Conservation (phyloP, 2,113 vertebrate genomes). For the Pachycephala philippinensis region DNA sequence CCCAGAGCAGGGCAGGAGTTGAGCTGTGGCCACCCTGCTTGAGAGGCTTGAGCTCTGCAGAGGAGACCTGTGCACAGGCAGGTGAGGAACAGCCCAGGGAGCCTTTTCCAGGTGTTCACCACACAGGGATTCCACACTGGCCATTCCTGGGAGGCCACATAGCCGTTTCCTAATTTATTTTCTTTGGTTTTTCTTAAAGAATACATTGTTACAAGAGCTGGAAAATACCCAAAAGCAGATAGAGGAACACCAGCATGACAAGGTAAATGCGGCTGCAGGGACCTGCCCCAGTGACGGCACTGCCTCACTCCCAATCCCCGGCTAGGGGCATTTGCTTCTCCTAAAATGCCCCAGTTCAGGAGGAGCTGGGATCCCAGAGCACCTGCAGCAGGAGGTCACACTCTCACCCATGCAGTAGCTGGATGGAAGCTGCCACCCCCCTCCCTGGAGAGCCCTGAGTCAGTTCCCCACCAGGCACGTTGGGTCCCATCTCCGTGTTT, state of each 20-base stretch:
- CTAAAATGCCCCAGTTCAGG: not conserved
- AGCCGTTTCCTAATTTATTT: not conserved
- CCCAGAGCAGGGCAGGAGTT: not conserved
- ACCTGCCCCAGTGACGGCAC: not conserved
- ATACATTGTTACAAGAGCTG: constrained; percentile 90
- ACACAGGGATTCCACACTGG: not conserved
- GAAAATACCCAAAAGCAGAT: constrained; percentile 93
- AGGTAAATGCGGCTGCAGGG: constrained; percentile 73
- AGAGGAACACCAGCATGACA: constrained; percentile 89
- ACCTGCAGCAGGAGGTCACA: not conserved
- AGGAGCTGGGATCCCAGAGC: not conserved
- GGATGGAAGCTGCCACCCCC: not conserved
- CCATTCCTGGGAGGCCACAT: rapidly evolving
- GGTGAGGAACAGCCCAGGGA: not conserved
- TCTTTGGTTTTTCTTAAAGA: constrained; percentile 68
- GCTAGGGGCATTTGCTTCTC: not conserved
- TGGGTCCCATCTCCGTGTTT: not conserved
- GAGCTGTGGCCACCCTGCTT: not conserved
- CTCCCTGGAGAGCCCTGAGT: not conserved
- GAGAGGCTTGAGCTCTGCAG: not conserved
- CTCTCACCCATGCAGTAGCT: not conserved
- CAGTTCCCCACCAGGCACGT: not conserved
- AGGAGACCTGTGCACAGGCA: not conserved
- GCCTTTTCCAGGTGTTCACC: not conserved
- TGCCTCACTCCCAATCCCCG: not conserved